Base-by-base conservation (phyloP, 92 coral and sea anemone genomes). In the Diadumene lineata region DNA sequence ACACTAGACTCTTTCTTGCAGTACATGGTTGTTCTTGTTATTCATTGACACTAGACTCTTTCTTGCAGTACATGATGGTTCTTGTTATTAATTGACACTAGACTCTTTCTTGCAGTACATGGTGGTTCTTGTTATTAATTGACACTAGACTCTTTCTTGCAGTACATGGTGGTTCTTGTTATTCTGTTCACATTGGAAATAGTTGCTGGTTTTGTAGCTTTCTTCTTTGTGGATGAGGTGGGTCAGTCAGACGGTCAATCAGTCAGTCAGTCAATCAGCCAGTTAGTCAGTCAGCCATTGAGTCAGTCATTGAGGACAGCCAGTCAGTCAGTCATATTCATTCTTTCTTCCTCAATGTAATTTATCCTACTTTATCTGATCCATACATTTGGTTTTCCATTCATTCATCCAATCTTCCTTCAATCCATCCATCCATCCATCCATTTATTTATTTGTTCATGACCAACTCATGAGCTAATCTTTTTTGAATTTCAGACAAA, bases 211-310 rank as follows among this genome's bases (percentile, higher is more conserved):
- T 82, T 91, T 53, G 53, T 91, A 34, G 97, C 98, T 61, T 93
- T 93, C 88, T 89, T 91, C 57, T 90, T 88, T 83, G 92, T 89
- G 64, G 92, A 93, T 34, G 72, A 91, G 98, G 98, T 93, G 82
- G 65, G 50, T 60, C 13, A 22, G 7, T 22, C 30, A 60, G 21
- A 3, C 24, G 3, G 21, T 23, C 48, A 53, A 3, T 16, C 58
- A 13, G 19, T 15, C 58, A 53, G 21, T 53, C 58, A 53, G 19
- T 21, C 58, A 53, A 16, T 53, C 10, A 53, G 21, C 2, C 4
- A 13, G 24, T 53, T 3, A 2, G 19, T 38, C 48, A 38, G 48
- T 38, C 48, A 38, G 13, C 6, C 58, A 13, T 53, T 23, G n/a
- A 53, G 19, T 53, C 58, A 13, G 19, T 15, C 58, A 53, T 2